Base-by-base conservation (phyloP, 1,140 invertebrate species). In the Drosophila biarmipes region DNA sequence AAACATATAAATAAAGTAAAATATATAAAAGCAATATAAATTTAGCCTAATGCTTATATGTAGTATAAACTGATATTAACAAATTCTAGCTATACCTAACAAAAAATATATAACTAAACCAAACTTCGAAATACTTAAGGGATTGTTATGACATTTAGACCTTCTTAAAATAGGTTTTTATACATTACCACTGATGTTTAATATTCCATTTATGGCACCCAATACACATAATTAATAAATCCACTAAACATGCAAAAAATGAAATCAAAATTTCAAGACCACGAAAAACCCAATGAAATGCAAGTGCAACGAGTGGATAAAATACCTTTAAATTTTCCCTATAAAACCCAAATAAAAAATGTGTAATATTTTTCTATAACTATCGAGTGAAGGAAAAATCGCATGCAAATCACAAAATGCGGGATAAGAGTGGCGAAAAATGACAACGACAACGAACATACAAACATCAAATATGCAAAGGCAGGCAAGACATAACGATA, bases 401-500 rank as follows among this genome's bases (percentile, higher is more conserved):
- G 34, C 66, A 76, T 66, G 72, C 56, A 35, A 14, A 56, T 42
- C 29, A 27, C 49, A 45, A 56, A 69, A 27, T 58, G 42, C 48
- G 42, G 34, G 34, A 37, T 17, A 31, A 61, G 24, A 57, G 14
- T 45, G 17, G 51, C 45, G 34, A 46, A 54, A 63, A 45, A n/a
- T n/a, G 46, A 73, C 58, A 73, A 42, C 3, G 34, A 46, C 19
- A 51, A 67, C 15, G 45, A 67, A 80, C 54, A 57, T 45, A 73
- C 19, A 54, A 61, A 61, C 57, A 62, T 61, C 35, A 61, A 61
- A 61, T 37, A 59, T 40, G 58, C 58, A 54, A 34, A 45, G 35
- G 45, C 58, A 80, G 49, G 73, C 73, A 62, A 51, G 37, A 58
- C 38, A 78, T 51, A 64, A 40, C 48, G 35, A 49, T 15, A 73